Evolutionary conservation across 1,140 invertebrate genomes (phyloP), one percentile per base, ranked within the genome.

Genomic region (Caenorhabditis tropicalis): DNA sequence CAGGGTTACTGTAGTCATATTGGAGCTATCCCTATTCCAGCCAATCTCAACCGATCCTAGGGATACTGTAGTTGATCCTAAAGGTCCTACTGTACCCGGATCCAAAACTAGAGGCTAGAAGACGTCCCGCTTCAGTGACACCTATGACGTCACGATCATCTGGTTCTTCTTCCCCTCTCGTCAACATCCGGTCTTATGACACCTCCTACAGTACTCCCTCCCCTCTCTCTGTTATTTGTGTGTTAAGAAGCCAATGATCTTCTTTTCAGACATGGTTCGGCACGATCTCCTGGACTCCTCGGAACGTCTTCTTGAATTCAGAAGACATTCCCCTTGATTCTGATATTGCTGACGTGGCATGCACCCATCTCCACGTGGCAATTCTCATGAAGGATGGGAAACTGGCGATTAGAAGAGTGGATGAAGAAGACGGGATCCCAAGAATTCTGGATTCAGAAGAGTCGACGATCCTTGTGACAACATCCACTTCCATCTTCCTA

Each of bases 301-400:
- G 33, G 1, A 3, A 33, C 16, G 31, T 70, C 33, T n/a, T n/a
- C n/a, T n/a, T n/a, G n/a, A n/a, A n/a, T n/a, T n/a, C n/a, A n/a
- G n/a, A n/a, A n/a, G n/a, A n/a, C n/a, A 74, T 74, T 15, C 36
- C 10, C 33, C 7, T 43, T 1, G 7, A 39, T 12, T 16, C n/a
- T 24, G 36, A 9, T 5, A 4, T 74, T 39, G n/a, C 43, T 4
- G 9, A 74, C 33, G 65, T 74, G 19, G 36, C 36, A 10, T 46
- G n/a, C 36, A 74, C 65, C 0, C 65, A 74, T 74, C 65, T 74
- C 36, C 65, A 74, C 36, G n/a, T 74, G 65, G 65, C 65, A 29
- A 74, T 74, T 43, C 36, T 74, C 15, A 39, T 74, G 65, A 74
- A 31, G 5, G 21, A 43, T 15, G 65, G 36, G 2, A 43, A 74